Base-by-base conservation (phyloP, 2,113 vertebrate genomes). In the Delphinus delphis region DNA sequence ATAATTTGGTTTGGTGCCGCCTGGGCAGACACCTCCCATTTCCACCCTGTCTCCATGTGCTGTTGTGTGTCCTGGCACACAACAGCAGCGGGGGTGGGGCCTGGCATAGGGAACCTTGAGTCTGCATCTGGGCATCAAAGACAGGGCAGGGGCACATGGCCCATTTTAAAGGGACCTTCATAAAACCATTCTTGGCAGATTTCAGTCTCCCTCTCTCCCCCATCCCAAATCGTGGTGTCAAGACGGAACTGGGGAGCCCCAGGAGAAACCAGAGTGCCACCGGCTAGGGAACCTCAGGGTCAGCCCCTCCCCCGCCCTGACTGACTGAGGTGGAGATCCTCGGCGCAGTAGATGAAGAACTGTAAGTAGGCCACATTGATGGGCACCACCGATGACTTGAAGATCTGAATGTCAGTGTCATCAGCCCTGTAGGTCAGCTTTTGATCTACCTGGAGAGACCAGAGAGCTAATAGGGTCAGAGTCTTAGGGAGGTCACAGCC, bases 251-350 rank as follows among this genome's bases (percentile, higher is more conserved):
- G 47, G 77, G 31, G 55, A 58, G 33, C 8, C 47, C 81, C 31
- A 1, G 79, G 77, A 23, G 55, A 47, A 84, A 25, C 8, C 33
- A 26, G 18, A 47, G 63, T 36, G 26, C 31, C 73, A 26, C n/a
- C 13, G 5, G 1, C 21, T 33, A 33, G 77, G 68, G 63, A 73
- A 6, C 3, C n/a, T 25, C 11, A 12, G 47, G 25, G 53, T 11
- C 2, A 0, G 28, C 38, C 18, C 85, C 73, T 33, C 58, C 90
- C 90, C 58, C 1, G 6, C 90, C 73, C 50, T 0, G 81, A 67
- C 82, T 97, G 73, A 99, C 98, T 93, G 81, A 77, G 68, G 0
- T 97, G 97, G 36, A 99, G 97, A 83, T 98, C 98, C 92, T 99
- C 98, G 0, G 97, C 98, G 0, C 79, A 82, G 96, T 98, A 98